A percentile compares a stretch with the other conserved stretches of the same genome.
Evolutionary conservation across 2,797 vertebrate genomes (phyloP).

Genomic region (Eulemur rubriventer): DNA sequence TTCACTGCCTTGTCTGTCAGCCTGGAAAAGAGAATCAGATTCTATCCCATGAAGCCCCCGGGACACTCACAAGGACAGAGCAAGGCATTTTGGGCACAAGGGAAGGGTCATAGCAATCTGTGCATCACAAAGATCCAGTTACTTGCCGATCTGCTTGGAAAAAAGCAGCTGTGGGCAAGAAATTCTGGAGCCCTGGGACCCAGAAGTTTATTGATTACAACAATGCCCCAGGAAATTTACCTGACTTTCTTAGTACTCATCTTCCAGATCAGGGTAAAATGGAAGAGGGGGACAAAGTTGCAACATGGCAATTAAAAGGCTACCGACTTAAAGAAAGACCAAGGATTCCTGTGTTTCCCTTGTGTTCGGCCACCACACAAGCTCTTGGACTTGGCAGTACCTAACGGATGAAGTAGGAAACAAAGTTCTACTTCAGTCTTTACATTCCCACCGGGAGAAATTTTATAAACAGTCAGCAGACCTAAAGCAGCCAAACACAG

Average conservation of each 20-base stretch:
- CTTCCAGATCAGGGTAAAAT: neutral
- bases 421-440: neutral
- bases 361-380: neutral
- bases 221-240: neutral
- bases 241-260: neutral
- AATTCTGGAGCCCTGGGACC: neutral
- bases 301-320: neutral
- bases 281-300: neutral
- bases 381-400: neutral
- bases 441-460: neutral
- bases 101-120: neutral
- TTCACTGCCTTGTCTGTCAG: constrained; percentile 95
- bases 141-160: neutral
- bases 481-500: neutral
- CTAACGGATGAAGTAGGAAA: neutral
- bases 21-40: constrained; percentile 81
- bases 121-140: fast-evolving
- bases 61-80: neutral
- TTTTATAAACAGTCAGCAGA: neutral
- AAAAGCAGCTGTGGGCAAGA: neutral
- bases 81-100: neutral
- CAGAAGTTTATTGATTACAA: neutral
- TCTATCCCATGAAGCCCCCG: neutral
- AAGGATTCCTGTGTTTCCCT: neutral
- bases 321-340: neutral